These are phyloP conservation scores for Holacanthella duospinosa DNA, from an alignment of 2,888 invertebrate genomes.

Conservation along the genomic window DNA sequence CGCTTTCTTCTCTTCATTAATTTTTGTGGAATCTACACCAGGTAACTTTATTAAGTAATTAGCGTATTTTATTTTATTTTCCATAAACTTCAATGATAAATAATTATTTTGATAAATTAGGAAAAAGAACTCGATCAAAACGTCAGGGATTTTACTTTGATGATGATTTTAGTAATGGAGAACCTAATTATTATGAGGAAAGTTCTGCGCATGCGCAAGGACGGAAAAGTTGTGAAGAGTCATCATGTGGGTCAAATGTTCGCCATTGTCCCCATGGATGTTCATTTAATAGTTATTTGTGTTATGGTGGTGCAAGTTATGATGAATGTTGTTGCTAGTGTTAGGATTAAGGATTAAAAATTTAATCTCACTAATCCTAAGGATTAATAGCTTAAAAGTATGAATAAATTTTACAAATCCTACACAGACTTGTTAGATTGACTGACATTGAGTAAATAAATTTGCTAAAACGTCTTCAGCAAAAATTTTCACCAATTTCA, in stretches of 20 bases:
- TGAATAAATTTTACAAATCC: no score
- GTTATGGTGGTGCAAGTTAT: background rate
- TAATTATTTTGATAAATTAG: background rate
- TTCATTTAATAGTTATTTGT: background rate
- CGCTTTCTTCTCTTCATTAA: background rate
- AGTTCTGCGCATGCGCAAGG: background rate
- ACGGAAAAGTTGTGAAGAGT: background rate
- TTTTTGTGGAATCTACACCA: background rate
- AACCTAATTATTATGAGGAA: background rate
- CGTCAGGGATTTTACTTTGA: background rate
- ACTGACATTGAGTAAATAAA: no score
- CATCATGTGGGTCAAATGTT: background rate
- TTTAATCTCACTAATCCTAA: no score
- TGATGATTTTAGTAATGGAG: background rate
- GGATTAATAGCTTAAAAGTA: no score
- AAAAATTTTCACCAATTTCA: no score
- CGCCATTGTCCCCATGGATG: background rate
- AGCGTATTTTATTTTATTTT: background rate
- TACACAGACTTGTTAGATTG: no score
- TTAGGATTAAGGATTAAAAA: no score
- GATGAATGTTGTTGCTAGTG: conserved; percentile 1
- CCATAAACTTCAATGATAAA: background rate
- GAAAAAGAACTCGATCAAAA: background rate
- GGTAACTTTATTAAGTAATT: background rate
- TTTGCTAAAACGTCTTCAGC: no score